phyloP scores from a whole-genome alignment of 2,113 vertebrate species.

The Nothocercus julius region DNA sequence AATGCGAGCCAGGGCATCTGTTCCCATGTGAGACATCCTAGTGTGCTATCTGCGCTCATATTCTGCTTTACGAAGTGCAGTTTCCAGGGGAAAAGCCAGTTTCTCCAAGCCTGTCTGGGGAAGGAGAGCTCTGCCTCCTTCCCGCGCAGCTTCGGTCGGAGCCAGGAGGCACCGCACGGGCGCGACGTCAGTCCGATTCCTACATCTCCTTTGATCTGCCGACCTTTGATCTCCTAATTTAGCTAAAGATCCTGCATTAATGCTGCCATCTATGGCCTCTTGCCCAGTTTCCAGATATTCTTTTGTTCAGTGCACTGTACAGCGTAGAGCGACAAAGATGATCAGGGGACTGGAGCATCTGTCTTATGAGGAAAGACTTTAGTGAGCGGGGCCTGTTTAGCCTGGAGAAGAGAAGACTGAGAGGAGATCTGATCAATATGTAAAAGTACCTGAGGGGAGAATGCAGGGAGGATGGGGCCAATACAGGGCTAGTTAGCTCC shows the following conservation, averaged over 20 bases:
- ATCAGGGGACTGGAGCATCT: no score
- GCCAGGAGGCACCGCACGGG: not conserved
- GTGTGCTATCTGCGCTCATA: not conserved
- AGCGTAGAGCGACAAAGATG: no score
- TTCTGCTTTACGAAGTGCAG: not conserved
- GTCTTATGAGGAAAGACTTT: no score
- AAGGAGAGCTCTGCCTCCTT: accelerated
- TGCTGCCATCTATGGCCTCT: not conserved
- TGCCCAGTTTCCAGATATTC: not conserved
- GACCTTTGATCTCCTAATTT: slow-evolving; percentile 20
- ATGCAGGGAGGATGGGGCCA: not conserved
- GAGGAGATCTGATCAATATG: no score
- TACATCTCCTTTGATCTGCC: slow-evolving; percentile 28
- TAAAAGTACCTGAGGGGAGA: no score
- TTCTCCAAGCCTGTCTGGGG: not conserved
- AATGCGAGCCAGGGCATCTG: not conserved
- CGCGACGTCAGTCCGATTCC: not conserved
- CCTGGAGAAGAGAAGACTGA: no score
- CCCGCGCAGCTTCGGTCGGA: not conserved
- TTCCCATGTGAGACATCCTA: not conserved
- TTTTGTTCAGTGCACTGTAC: not conserved
- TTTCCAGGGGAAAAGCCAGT: not conserved
- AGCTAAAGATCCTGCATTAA: slow-evolving; percentile 5
- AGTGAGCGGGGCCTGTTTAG: no score
- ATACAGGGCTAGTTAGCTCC: not conserved